Evolutionary conservation across 2,888 invertebrate species (phyloP), one percentile per base, ranked within the genome.

Genomic region (Prostheceraeus crozeri): DNA sequence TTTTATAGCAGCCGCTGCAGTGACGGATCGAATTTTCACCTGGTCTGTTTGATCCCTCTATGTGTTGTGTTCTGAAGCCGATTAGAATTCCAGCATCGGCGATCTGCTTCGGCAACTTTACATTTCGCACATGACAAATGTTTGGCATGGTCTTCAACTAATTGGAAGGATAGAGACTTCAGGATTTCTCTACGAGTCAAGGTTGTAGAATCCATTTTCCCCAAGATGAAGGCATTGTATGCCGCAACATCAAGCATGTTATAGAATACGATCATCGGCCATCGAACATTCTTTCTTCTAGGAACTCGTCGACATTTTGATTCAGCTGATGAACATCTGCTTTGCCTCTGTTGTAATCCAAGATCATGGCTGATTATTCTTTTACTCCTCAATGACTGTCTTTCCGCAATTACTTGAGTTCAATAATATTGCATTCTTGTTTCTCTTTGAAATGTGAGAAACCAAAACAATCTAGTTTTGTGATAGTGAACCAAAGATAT

Each of bases 321-420:
- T 40, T 14, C 19, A 40, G 40, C 19, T 40, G 40, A 40, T 40
- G 16, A 40, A 40, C 40, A 40, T 23, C 14, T n/a, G 40, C n/a
- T 40, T 40, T 40, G 40, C 14, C 40, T 19, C 19, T 40, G 40
- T 40, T 40, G 40, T 40, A 40, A n/a, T 40, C 40, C 6, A 40
- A 23, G n/a, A 40, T 40, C 40, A 4, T 40, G 6, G n/a, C 14
- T 40, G 40, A 23, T 40, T 40, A 40, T 40, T 40, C 19, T 8
- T 40, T 16, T 40, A 16, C 40, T 40, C 40, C 4, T 16, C 19
- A 40, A 40, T 14, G 23, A 40, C 6, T 40, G 23, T 19, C 14
- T 40, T 40, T 19, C 40, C 40, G 40, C 19, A 40, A 23, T 40
- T 16, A n/a, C 40, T 40, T 16, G 40, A 40, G 40, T 23, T 40